Conservation (phyloP, 2,797 vertebrate genomes). For the Acrossocheilus fasciatus region DNA sequence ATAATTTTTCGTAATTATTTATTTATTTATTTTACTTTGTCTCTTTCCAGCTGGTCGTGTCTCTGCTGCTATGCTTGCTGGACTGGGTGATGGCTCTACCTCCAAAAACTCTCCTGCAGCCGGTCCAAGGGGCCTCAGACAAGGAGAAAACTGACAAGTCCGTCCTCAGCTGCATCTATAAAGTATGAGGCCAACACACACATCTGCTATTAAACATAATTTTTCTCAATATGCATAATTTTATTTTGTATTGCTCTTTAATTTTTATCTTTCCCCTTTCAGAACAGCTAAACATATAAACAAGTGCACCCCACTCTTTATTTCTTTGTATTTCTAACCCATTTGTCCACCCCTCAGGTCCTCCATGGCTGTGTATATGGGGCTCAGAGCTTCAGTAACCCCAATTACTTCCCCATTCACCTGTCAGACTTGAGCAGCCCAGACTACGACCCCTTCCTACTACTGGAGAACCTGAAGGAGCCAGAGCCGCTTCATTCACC, state of each 20-base stretch:
- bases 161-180: slow-evolving; percentile 95
- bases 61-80: slow-evolving; percentile 93
- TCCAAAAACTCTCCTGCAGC: slow-evolving; percentile 90
- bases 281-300: not conserved
- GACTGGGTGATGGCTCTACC: slow-evolving; percentile 99
- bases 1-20: not conserved
- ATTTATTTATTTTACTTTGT: not conserved
- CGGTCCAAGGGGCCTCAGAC: slow-evolving; percentile 85
- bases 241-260: too few relatives aligned
- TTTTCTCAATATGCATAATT: not conserved
- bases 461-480: slow-evolving; percentile 92
- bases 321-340: slow-evolving; percentile 1
- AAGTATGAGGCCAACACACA: slow-evolving; percentile 75
- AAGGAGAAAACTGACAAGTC: slow-evolving; percentile 91
- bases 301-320: not conserved
- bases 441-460: slow-evolving; percentile 96
- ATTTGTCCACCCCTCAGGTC: slow-evolving; percentile 78
- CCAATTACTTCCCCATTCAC: slow-evolving; percentile 93
- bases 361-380: slow-evolving; percentile 97
- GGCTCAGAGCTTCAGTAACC: slow-evolving; percentile 93
- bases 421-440: slow-evolving; percentile 91
- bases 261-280: not conserved
- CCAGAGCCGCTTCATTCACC: slow-evolving; percentile 97
- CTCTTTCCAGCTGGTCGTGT: slow-evolving; percentile 90
- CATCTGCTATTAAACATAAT: not conserved